phyloP scores from a whole-genome alignment of 1,140 invertebrate species.

The Ephestia elutella region DNA sequence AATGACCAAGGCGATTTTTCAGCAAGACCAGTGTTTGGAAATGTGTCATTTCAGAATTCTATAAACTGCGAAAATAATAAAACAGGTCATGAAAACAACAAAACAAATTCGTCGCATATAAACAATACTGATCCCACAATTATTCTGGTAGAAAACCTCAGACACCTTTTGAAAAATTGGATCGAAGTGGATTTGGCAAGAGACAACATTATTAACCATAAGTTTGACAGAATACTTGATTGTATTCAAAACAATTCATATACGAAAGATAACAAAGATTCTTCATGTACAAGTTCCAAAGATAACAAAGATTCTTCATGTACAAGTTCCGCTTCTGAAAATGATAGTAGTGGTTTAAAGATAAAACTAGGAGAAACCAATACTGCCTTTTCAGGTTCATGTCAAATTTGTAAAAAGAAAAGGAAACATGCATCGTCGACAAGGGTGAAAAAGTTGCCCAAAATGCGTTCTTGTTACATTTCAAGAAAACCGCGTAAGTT shows the following conservation, averaged over 20 bases:
- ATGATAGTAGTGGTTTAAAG: constrained; percentile 14
- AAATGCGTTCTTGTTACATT: neutral
- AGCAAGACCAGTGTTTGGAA: constrained; percentile 33
- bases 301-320: constrained; percentile 31
- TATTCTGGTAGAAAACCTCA: constrained; percentile 52
- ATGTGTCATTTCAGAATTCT: no score
- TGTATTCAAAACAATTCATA: constrained; percentile 43
- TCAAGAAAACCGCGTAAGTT: neutral
- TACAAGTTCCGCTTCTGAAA: constrained; percentile 41
- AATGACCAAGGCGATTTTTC: constrained; percentile 14
- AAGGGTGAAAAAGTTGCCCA: neutral
- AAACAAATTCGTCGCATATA: neutral
- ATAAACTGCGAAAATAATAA: no score
- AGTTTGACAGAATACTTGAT: constrained; percentile 41
- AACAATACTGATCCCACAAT: constrained; percentile 37
- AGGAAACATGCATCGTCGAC: neutral
- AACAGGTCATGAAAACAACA: no score
- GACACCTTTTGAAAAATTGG: constrained; percentile 44
- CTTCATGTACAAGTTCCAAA: no score
- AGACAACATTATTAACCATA: constrained; percentile 40
- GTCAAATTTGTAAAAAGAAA: constrained; percentile 17
- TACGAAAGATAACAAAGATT: no score
- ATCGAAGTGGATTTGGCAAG: constrained; percentile 45
- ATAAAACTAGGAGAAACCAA: constrained; percentile 3
- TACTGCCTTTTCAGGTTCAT: neutral